Evolutionary conservation across 1,140 invertebrate species (phyloP).

Genomic region (Drosophila novamexicana): DNA sequence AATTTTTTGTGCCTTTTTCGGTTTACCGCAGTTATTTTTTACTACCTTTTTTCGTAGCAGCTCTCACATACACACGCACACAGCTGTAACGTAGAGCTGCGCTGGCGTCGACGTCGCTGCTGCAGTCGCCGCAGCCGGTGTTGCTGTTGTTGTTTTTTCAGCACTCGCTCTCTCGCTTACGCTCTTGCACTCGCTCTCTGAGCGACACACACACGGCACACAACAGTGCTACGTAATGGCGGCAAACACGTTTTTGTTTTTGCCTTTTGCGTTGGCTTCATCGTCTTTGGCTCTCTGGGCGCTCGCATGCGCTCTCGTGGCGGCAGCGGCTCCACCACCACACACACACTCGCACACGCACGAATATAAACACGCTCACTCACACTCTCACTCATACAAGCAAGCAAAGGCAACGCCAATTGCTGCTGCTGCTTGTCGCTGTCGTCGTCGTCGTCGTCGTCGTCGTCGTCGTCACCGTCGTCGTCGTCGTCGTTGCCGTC

Average conservation of each 20-base stretch:
- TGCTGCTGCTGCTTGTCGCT: slow-evolving; percentile 37
- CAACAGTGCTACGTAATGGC: slow-evolving; percentile 57
- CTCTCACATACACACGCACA: slow-evolving; percentile 34
- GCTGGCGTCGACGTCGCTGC: slow-evolving; percentile 38
- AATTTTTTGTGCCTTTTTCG: slow-evolving; percentile 80
- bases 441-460: slow-evolving; percentile 21
- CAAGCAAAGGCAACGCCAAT: slow-evolving; percentile 43
- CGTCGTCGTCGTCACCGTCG: slow-evolving; percentile 34
- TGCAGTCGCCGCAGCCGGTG: slow-evolving; percentile 43
- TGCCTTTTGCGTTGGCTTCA: slow-evolving; percentile 57
- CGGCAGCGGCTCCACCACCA: slow-evolving; percentile 51
- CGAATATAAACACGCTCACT: slow-evolving; percentile 23
- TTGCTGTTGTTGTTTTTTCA: slow-evolving; percentile 46
- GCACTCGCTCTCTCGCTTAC: slow-evolving; percentile 23
- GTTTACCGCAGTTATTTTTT: slow-evolving; percentile 83
- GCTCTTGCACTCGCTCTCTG: slow-evolving; percentile 16
- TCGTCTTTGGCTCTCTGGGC: slow-evolving; percentile 63
- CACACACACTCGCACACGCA: slow-evolving; percentile 41
- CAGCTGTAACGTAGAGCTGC: slow-evolving; percentile 48
- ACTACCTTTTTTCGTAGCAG: slow-evolving; percentile 80
- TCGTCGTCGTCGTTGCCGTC: slow-evolving; percentile 44
- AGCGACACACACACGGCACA: slow-evolving; percentile 2
- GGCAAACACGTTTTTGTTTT: slow-evolving; percentile 79
- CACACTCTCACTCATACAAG: slow-evolving; percentile 40
- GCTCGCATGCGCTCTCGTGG: slow-evolving; percentile 75